Base-by-base conservation (phyloP, 1,140 invertebrate genomes). In the Schlechtendalia chinensis region DNA sequence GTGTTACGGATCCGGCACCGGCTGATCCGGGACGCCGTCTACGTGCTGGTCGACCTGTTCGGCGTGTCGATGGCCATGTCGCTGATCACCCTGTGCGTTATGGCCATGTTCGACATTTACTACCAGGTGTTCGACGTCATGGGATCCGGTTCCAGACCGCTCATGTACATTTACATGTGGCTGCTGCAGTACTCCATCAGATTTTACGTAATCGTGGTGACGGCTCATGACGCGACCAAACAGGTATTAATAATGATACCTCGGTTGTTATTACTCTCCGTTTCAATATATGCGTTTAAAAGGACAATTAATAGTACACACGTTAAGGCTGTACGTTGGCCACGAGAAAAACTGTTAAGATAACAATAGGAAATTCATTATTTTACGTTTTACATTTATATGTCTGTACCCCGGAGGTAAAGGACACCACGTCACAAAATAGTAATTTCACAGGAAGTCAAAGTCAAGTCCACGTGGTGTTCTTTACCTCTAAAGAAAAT, bases 41-140 rank as follows among this genome's bases (percentile, higher is more conserved):
- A 32, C 29, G 53, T n/a, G 29, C 29, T 75, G 1, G 50, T 32
- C 29, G 29, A 24, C 22, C 29, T 75, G 29, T 75, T 22, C 29
- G 53, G 72, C 32, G 5, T 75, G 0, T 54, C 50, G 24, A 8
- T 75, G 19, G 72, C 54, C 12, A 11, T 75, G 19, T 75, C 72
- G 29, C 24, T 75, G 17, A 10, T 54, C 29, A 50, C 27, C 10
- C 22, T 75, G 17, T 58, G 72, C 29, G 72, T 56, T 19, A 58
- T 75, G 72, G 22, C 53, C 12, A 29, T 75, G 16, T 75, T 75
- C 47, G 72, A 75, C 32, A 75, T 75, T 22, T 75, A 75, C 14
- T 56, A 39, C n/a, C 24, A 75, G 24, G 53, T 56, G 22, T 75
- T 58, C 19, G 6, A n/a, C 16, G 29, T 32, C 16, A 75, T 39